Percentiles rank a stretch among this genome's conserved stretches.
phyloP scores from a whole-genome alignment of 2,113 vertebrate genomes.

The Synchiropus splendidus region DNA sequence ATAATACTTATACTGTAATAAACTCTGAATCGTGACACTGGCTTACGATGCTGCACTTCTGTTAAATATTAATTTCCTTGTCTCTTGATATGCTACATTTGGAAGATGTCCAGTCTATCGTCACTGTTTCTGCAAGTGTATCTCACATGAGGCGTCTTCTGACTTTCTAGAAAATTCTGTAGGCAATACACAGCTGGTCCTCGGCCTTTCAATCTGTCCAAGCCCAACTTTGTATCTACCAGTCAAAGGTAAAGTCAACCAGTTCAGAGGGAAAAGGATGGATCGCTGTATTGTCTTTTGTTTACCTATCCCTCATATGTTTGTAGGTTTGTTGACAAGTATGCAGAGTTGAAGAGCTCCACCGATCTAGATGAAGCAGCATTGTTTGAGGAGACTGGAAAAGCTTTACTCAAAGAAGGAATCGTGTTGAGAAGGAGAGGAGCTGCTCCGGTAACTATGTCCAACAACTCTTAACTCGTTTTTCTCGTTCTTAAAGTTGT shows the following conservation, averaged over 20 bases:
- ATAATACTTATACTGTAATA: too few relatives aligned
- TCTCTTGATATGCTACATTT: too few relatives aligned
- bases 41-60: too few relatives aligned
- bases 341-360: constrained; percentile 65
- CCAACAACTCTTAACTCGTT: neutral
- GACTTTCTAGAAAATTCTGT: constrained; percentile 76
- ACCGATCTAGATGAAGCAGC: constrained; percentile 65
- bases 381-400: constrained; percentile 78
- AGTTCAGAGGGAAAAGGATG: neutral
- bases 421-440: constrained; percentile 66
- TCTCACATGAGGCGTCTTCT: constrained; percentile 1
- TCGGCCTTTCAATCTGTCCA: constrained; percentile 69
- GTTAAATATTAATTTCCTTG: too few relatives aligned
- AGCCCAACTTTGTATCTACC: constrained; percentile 69
- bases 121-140: too few relatives aligned
- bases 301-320: neutral
- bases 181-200: constrained; percentile 67
- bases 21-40: too few relatives aligned
- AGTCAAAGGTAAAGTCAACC: constrained; percentile 73
- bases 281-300: neutral
- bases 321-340: constrained; percentile 84
- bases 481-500: neutral
- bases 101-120: too few relatives aligned
- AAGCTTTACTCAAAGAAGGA: constrained; percentile 75
- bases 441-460: constrained; percentile 62